Evolutionary conservation across 2,113 vertebrate genomes (phyloP).

Genomic region (Notothenia rossii): DNA sequence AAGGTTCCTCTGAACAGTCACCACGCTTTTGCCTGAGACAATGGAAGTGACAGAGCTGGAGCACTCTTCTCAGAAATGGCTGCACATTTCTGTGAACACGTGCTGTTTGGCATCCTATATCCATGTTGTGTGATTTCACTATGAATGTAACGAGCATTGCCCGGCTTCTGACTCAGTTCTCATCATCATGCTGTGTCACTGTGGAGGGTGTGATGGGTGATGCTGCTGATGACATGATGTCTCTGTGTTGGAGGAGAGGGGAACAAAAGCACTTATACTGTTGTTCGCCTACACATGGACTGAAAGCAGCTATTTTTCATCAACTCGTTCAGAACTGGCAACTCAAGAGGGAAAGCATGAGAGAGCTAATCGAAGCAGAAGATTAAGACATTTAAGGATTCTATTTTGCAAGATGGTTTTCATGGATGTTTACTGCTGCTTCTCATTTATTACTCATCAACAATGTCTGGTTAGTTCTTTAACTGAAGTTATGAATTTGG

Average conservation of each 20-base stretch:
- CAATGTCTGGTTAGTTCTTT: constrained; percentile 32
- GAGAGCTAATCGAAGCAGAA: neutral
- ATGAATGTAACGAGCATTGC: constrained; percentile 50
- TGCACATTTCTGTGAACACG: constrained; percentile 23
- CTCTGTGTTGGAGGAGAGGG: constrained; percentile 28
- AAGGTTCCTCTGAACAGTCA: constrained; percentile 56
- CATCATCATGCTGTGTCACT: constrained; percentile 5
- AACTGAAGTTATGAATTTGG: neutral
- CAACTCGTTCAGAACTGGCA: neutral
- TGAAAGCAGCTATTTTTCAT: constrained; percentile 34
- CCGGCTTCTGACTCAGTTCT: constrained; percentile 49
- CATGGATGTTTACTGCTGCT: constrained; percentile 53
- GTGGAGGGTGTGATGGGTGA: constrained; percentile 15
- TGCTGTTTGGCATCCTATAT: constrained; percentile 7
- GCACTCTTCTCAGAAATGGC: constrained; percentile 42
- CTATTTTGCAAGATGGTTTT: neutral
- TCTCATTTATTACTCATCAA: constrained; percentile 16
- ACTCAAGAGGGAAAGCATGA: neutral
- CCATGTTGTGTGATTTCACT: constrained; percentile 36
- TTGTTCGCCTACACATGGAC: neutral
- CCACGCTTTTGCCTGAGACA: constrained; percentile 15
- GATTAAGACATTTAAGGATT: neutral
- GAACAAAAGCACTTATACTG: neutral
- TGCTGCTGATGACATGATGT: neutral
- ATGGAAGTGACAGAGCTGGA: constrained; percentile 8